Base-by-base conservation (phyloP, 2,113 vertebrate species). In the Trinectes maculatus region DNA sequence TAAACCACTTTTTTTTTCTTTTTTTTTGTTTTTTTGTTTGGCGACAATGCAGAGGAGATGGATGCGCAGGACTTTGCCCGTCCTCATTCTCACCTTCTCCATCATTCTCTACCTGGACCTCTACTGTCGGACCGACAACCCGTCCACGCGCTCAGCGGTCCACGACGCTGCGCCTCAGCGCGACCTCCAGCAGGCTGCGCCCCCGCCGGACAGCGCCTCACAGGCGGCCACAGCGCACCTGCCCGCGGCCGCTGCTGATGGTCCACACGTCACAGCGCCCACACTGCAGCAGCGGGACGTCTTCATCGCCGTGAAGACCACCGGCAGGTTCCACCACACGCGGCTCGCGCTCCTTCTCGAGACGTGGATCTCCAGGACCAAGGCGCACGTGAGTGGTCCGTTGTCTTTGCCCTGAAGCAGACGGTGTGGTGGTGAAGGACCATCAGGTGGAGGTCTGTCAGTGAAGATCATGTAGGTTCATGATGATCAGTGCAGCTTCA, bases 231-330 rank as follows among this genome's bases (percentile, higher is more conserved):
- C n/a, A n/a, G n/a, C n/a, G n/a, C 29, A 25, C 18, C 10, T 5
- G 7, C n/a, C 11, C 18, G 0, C n/a, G n/a, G n/a, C n/a, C n/a
- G n/a, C n/a, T n/a, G n/a, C 29, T 0, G 28, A 40, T 24, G 12
- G 3, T 0, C n/a, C 29, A 16, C 53, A 11, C 6, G 65, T 22
- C 9, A 28, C 48, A 10, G 58, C 7, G 22, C 15, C 37, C 0
- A 3, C 13, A 0, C 68, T 93, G 67, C 80, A 42, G 1, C 87
- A 93, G 21, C 79, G 40, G 5, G 94, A 98, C 12, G 28, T 98
- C 48, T 98, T 95, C 83, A 92, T 98, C 25, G 94, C 94, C 0
- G 92, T 98, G 60, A 98, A 96, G 86, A 98, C 95, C 36, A 98
- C 96, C 26, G 85, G 87, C 9, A 93, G 85, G 54, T 98, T 97